Conservation (phyloP, 2,113 vertebrate genomes). For the Rhabdomys dilectus region DNA sequence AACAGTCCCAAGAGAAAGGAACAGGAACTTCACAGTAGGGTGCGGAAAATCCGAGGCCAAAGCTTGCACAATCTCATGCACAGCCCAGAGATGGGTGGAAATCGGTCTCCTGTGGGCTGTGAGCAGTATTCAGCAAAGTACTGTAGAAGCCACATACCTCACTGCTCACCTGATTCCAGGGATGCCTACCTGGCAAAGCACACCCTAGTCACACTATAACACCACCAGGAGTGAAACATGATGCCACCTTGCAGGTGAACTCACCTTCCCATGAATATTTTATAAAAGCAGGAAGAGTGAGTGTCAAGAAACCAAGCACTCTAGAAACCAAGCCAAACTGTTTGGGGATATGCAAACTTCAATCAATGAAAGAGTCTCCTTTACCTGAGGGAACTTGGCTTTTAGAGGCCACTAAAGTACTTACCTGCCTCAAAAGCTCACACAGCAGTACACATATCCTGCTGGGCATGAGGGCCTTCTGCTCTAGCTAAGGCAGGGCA, state of each 20-base stretch:
- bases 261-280: background rate
- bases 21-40: background rate
- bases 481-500: too few relatives aligned
- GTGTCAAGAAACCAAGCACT: background rate
- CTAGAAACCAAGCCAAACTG: background rate
- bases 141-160: background rate
- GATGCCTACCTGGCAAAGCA: background rate
- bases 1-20: background rate
- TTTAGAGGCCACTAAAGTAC: background rate
- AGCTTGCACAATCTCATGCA: background rate
- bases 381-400: background rate
- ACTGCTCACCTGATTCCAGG: too few relatives aligned
- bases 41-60: fast-evolving
- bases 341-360: background rate
- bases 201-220: background rate
- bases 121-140: too few relatives aligned
- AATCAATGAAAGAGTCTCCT: background rate
- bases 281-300: background rate
- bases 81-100: background rate
- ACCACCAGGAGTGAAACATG: background rate
- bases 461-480: background rate
- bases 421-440: background rate
- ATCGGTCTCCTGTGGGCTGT: background rate
- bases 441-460: background rate
- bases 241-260: background rate